Percentiles rank a stretch among this genome's conserved stretches.
phyloP scores from a whole-genome alignment of 2,113 vertebrate genomes.

The Neotoma lepida region DNA sequence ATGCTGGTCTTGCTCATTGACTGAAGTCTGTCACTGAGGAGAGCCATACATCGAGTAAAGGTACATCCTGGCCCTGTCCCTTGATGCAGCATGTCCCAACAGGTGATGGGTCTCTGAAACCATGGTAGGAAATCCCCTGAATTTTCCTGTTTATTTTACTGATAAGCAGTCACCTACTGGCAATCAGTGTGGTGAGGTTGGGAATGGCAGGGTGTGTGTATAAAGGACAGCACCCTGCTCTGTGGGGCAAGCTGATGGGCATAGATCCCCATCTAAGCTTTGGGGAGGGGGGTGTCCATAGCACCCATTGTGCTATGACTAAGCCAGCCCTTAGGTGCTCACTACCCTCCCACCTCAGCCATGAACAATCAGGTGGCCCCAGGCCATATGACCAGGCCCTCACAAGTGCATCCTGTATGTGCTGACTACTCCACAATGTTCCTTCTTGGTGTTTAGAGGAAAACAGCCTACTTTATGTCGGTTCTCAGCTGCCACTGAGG shows the following conservation, averaged over 20 bases:
- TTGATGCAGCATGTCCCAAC: not conserved
- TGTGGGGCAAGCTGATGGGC: not conserved
- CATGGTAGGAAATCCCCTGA: too few species aligned
- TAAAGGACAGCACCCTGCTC: not conserved
- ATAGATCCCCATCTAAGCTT: not conserved
- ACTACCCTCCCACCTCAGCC: accelerated
- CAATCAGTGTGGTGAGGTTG: not conserved
- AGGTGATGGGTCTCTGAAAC: not conserved
- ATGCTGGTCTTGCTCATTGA: not conserved
- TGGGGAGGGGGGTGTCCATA: not conserved
- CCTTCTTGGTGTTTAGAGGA: not conserved
- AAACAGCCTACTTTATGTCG: not conserved
- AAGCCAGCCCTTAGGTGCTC: not conserved
- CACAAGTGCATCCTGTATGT: not conserved
- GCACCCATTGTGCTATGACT: not conserved
- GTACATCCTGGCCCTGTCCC: not conserved
- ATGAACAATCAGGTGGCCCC: not conserved
- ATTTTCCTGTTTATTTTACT: not conserved
- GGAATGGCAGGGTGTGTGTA: not conserved
- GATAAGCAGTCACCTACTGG: not conserved
- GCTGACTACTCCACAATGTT: not conserved
- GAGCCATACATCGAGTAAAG: not conserved
- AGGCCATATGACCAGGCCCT: not conserved
- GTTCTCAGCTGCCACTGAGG: not conserved
- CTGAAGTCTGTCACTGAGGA: not conserved